Base-by-base conservation (phyloP, 2,888 invertebrate species). In the Galerucella pusilla region DNA sequence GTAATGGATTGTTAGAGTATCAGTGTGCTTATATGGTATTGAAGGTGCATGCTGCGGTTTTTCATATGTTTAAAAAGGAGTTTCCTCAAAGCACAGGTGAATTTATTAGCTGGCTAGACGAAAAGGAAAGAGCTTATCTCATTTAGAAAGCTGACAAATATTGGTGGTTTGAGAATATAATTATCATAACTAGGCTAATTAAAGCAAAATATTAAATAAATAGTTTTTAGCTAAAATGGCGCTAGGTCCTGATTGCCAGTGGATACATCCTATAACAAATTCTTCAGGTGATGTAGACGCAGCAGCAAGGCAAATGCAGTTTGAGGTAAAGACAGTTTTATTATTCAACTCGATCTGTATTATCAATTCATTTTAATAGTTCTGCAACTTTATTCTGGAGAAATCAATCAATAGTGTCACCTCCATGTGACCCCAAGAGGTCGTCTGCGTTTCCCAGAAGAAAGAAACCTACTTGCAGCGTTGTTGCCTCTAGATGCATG, bases 41-140 rank as follows among this genome's bases (percentile, higher is more conserved):
- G 14, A 89, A 91, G 80, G 91, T 93, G 0, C 94, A 94, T 81
- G 93, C 92, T 2, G 90, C 89, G 80, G 90, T 90, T 0, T 94
- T 91, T 85, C 90, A 90, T 74, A 84, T 92, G 57, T 93, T 93
- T 84, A 88, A 92, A 67, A 86, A 89, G 1, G 88, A 89, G 14
- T 93, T 91, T 85, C 88, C 74, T 12, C 7, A 65, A 0, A 65
- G 49, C 83, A 88, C 90, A 74, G 81, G 88, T 1, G 81, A 75
- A 64, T 16, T 95, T 60, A 16, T 25, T 20, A 60, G 14, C 35
- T 35, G 35, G 5, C 6, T 35, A 35, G 6, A 35, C 35, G 5
- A 35, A 35, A 35, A 35, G 6, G 5, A 35, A 35, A 35, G 35
- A 35, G 35, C 6, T 35, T 35, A 35, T 35, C 35, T 35, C 6